Base-by-base conservation (phyloP, 2,797 vertebrate genomes). In the Leptodactylus fallax region DNA sequence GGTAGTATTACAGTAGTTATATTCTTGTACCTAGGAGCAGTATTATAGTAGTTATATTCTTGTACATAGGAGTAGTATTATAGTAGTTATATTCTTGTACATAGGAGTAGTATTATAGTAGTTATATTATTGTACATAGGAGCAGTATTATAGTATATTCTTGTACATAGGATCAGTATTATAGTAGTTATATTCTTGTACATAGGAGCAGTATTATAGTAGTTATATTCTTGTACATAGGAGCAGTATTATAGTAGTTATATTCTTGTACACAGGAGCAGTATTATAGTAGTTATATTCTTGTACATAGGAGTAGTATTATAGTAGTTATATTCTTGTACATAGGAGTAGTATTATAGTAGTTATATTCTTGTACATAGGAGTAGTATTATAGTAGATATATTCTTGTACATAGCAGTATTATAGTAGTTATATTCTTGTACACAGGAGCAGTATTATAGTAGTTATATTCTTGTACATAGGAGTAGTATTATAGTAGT, bases 371-470 rank as follows among this genome's bases (percentile, higher is more conserved):
- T 10, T 71, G 69, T 45, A 71, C 16, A 71, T 71, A 71, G 69
- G 69, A 10, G 27, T 16, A 71, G 69, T 71, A 71, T 71, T 45
- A 71, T 71, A 71, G 69, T 71, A 71, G 69, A 19, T 71, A 71
- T 71, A 71, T 71, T 71, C 69, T 45, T 71, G 27, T 71, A 45
- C 6, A 71, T 71, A 71, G 69, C 14, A 71, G 27, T 67, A 67
- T 25, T 67, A 67, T 25, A 67, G 23, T 67, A 67, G 65, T 67
- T 25, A 27, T 67, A n/a, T n/a, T n/a, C n/a, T n/a, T n/a, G n/a
- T n/a, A n/a, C n/a, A n/a, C n/a, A n/a, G n/a, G n/a, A n/a, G 65
- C 69, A 71, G 69, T 71, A 71, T 71, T 71, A 71, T 71, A 71
- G 69, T 45, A 71, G 69, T 45, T 69, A 71, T 71, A 71, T 71